Evolutionary conservation across 2,888 invertebrate species (phyloP).

Genomic region (Orthonevra nobilis): DNA sequence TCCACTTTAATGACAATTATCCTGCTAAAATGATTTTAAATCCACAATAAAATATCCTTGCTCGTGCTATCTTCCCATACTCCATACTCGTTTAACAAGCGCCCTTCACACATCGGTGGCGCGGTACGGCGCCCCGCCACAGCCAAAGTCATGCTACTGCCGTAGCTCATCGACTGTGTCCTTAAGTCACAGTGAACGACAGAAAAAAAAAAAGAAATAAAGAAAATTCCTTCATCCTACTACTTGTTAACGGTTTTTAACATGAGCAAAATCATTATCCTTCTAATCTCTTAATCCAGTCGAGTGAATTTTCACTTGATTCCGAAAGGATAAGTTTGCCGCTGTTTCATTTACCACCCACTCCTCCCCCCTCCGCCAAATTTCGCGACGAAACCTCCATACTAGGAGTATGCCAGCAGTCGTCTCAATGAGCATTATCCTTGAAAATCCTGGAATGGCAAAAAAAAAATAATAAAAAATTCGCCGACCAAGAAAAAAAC

Average conservation of each 20-base stretch:
- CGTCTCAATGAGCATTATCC: conserved; percentile 48
- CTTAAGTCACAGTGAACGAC: conserved; percentile 36
- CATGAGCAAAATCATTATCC: conserved; percentile 76
- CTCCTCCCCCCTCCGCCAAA: too few relatives aligned
- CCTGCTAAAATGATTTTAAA: conserved; percentile 57
- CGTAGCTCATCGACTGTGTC: background rate
- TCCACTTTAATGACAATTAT: conserved; percentile 64
- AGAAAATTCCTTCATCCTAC: conserved; percentile 44
- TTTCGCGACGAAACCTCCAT: too few relatives aligned
- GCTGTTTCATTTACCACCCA: conserved; percentile 27
- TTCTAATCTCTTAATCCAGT: conserved; percentile 79
- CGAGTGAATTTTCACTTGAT: conserved; percentile 79
- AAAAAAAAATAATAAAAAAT: background rate
- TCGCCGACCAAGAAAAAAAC: too few relatives aligned
- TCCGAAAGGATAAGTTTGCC: conserved; percentile 72
- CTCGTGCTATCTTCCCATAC: conserved; percentile 1
- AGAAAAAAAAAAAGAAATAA: conserved; percentile 31
- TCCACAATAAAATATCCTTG: conserved; percentile 44
- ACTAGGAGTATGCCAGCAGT: too few relatives aligned
- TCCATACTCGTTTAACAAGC: conserved; percentile 18
- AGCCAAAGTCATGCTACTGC: conserved; percentile 10
- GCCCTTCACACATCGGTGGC: conserved; percentile 46
- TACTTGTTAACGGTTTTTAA: conserved; percentile 68
- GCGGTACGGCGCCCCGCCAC: too few relatives aligned
- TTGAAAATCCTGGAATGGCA: conserved; percentile 41